phyloP scores from a whole-genome alignment of 2,113 vertebrate genomes.

The Canis aureus region DNA sequence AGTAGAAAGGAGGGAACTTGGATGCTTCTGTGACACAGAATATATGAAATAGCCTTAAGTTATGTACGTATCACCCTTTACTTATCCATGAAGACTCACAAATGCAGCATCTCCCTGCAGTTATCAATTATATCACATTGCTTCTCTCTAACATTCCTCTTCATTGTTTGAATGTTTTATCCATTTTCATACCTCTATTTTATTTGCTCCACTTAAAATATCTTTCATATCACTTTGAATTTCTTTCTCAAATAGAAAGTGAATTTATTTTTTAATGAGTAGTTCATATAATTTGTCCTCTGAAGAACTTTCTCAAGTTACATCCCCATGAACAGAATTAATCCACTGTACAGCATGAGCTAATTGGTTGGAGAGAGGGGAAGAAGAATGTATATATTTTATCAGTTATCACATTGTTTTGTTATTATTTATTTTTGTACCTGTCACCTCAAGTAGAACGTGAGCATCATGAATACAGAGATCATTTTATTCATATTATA shows the following conservation, averaged over 20 bases:
- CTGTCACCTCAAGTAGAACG: not conserved
- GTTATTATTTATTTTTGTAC: slow-evolving; percentile 4
- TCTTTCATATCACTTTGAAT: not conserved
- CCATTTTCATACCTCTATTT: slow-evolving; percentile 1
- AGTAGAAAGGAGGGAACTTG: not conserved
- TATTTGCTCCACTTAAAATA: slow-evolving; percentile 16
- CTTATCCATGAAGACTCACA: not conserved
- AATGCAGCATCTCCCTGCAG: not conserved
- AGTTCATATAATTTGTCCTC: not conserved
- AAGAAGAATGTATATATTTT: not conserved
- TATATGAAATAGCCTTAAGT: not conserved
- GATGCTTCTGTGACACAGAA: not conserved
- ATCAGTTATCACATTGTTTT: not conserved
- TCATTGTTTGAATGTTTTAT: not conserved
- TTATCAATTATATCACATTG: not conserved
- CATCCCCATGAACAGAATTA: not conserved
- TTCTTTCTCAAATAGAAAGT: not conserved
- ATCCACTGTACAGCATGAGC: not conserved
- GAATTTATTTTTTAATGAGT: not conserved
- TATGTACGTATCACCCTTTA: not conserved
- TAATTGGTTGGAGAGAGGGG: not conserved
- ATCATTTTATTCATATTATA: not conserved
- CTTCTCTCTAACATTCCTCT: slow-evolving; percentile 11
- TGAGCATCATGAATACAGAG: not conserved
- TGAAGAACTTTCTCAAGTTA: not conserved